These are phyloP conservation scores for Prunella himalayana DNA, from an alignment of 2,113 vertebrate genomes.

Conservation along the genomic window DNA sequence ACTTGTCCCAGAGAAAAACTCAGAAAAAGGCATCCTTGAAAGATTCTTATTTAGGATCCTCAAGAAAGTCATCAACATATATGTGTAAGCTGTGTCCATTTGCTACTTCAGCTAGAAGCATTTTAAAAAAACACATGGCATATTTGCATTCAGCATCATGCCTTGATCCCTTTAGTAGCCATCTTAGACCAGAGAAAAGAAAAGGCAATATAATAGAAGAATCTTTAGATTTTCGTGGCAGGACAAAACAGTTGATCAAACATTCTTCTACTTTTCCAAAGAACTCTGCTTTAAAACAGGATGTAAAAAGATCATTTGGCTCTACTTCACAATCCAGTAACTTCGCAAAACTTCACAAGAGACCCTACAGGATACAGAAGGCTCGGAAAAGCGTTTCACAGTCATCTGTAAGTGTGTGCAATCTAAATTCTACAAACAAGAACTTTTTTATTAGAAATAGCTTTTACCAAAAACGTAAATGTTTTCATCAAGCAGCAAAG, in stretches of 20 bases:
- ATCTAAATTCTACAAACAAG: slow-evolving; percentile 75
- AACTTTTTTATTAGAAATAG: slow-evolving; percentile 75
- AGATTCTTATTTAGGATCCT: slow-evolving; percentile 63
- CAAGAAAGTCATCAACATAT: slow-evolving; percentile 72
- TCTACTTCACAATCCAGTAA: slow-evolving; percentile 71
- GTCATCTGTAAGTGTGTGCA: slow-evolving; percentile 73
- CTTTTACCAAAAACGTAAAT: slow-evolving; percentile 80
- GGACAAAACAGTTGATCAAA: slow-evolving; percentile 71
- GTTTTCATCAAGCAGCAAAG: slow-evolving; percentile 75
- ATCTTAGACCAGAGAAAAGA: slow-evolving; percentile 74
- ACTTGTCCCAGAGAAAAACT: slow-evolving; percentile 70
- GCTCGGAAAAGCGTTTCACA: slow-evolving; percentile 79
- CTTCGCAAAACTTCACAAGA: slow-evolving; percentile 83
- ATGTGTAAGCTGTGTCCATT: slow-evolving; percentile 82
- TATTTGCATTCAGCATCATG: slow-evolving; percentile 76
- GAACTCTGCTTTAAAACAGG: slow-evolving; percentile 81
- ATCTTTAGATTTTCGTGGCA: slow-evolving; percentile 62
- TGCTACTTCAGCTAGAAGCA: slow-evolving; percentile 73
- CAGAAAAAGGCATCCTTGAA: slow-evolving; percentile 75
- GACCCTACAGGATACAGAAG: slow-evolving; percentile 82
- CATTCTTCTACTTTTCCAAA: slow-evolving; percentile 80
- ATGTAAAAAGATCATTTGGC: slow-evolving; percentile 75
- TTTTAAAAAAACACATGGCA: slow-evolving; percentile 80
- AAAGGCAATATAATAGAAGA: slow-evolving; percentile 70
- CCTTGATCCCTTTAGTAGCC: slow-evolving; percentile 69